Percentiles rank a stretch among this genome's conserved stretches.
Evolutionary conservation across 2,113 vertebrate genomes (phyloP).

Genomic region (Cyanoramphus novaezelandiae): DNA sequence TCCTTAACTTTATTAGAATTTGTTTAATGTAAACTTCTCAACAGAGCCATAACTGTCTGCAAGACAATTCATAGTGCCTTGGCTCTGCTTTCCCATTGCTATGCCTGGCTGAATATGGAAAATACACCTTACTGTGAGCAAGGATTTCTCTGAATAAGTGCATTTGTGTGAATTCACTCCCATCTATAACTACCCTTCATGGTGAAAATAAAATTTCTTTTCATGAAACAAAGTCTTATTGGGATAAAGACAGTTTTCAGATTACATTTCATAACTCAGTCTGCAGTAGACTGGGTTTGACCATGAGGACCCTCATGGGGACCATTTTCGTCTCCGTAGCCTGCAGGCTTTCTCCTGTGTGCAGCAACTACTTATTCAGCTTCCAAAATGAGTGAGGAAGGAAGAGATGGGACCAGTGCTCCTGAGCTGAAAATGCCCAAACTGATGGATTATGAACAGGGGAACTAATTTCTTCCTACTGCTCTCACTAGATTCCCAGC

Average conservation of each 20-base stretch:
- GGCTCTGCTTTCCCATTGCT: neutral
- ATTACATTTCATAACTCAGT: conserved; percentile 28
- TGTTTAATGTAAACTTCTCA: neutral
- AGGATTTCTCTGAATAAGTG: conserved; percentile 5
- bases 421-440: neutral
- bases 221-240: neutral
- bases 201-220: conserved; percentile 5
- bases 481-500: neutral
- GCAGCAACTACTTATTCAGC: neutral
- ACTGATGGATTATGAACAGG: neutral
- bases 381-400: conserved; percentile 19
- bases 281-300: neutral
- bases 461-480: neutral
- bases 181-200: neutral
- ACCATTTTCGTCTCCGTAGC: neutral
- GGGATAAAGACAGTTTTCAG: conserved; percentile 26
- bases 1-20: neutral
- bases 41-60: neutral
- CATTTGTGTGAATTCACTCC: neutral
- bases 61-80: neutral
- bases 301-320: neutral
- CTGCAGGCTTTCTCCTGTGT: neutral
- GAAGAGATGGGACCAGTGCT: neutral
- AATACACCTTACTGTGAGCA: neutral
- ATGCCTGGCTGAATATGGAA: neutral